Evolutionary conservation across 2,888 invertebrate species (phyloP).

Genomic region (Autographa gamma): DNA sequence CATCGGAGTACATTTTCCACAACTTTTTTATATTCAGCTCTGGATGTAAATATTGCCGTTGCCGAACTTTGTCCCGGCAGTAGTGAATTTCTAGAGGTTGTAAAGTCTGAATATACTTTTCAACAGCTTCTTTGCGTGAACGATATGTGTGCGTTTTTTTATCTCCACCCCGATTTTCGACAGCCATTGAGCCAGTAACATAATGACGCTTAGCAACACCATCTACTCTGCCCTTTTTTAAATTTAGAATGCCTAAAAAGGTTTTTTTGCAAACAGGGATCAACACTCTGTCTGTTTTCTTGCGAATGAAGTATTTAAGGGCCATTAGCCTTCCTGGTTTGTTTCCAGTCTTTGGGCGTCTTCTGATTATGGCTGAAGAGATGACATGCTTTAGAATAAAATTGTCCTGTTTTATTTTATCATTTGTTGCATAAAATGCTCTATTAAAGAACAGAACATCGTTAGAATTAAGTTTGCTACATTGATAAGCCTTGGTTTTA

Average conservation of each 20-base stretch:
- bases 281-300: slow-evolving; percentile 11
- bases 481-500: slow-evolving; percentile 7
- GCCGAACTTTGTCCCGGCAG: slow-evolving; percentile 15
- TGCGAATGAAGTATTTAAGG: slow-evolving; percentile 15
- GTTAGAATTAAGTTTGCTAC: slow-evolving; percentile 14
- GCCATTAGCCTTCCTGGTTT: slow-evolving; percentile 19
- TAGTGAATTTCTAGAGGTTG: slow-evolving; percentile 10
- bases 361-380: slow-evolving; percentile 10
- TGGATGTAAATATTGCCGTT: slow-evolving; percentile 21
- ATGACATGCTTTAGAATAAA: slow-evolving; percentile 16
- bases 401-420: slow-evolving; percentile 22
- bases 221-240: slow-evolving; percentile 6
- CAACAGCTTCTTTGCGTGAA: slow-evolving; percentile 16
- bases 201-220: slow-evolving; percentile 7
- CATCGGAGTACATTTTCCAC: slow-evolving; percentile 24
- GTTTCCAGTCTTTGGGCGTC: slow-evolving; percentile 21
- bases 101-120: slow-evolving; percentile 2
- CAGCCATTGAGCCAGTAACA: slow-evolving; percentile 6
- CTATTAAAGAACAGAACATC: slow-evolving; percentile 20
- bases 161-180: slow-evolving; percentile 6
- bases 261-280: slow-evolving; percentile 9
- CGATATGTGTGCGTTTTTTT: slow-evolving; percentile 5
- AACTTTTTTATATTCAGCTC: slow-evolving; percentile 25
- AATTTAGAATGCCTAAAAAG: slow-evolving; percentile 3
- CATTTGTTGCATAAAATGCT: slow-evolving; percentile 21